Conservation (phyloP, 2,113 vertebrate species). For the Eublepharis macularius region DNA sequence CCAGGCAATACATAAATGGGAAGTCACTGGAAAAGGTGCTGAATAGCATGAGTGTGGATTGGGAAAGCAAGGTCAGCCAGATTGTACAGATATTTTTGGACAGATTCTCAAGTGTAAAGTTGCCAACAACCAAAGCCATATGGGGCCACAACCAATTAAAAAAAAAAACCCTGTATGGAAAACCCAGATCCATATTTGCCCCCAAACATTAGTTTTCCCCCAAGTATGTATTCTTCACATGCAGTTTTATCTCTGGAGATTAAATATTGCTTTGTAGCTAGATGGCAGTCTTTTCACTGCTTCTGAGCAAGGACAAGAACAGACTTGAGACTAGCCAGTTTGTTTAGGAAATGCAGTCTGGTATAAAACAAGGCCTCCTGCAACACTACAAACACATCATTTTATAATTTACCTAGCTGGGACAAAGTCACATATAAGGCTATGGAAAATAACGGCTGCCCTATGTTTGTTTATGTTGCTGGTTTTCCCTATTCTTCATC, state of each 20-base stretch:
- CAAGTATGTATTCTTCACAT: not conserved
- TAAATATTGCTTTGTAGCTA: constrained; percentile 36
- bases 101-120: not conserved
- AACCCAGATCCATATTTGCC: not conserved
- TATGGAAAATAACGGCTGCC: not conserved
- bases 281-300: constrained; percentile 64
- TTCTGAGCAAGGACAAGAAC: constrained; percentile 25
- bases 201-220: too few species aligned
- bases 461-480: not conserved
- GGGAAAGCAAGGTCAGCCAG: not conserved
- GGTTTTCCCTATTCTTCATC: not conserved
- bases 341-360: not conserved
- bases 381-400: not conserved
- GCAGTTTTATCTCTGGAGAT: not conserved
- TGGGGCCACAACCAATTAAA: too few species aligned
- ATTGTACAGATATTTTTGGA: not conserved
- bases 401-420: not conserved
- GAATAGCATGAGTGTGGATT: not conserved
- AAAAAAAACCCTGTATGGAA: too few species aligned
- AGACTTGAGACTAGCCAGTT: not conserved
- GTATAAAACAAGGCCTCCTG: not conserved
- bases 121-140: too few species aligned
- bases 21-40: not conserved
- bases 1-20: not conserved
- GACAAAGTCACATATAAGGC: not conserved